A percentile compares a stretch with the other conserved stretches of the same genome.
Conservation (phyloP, 2,797 vertebrate species). For the Bufotes viridis region DNA sequence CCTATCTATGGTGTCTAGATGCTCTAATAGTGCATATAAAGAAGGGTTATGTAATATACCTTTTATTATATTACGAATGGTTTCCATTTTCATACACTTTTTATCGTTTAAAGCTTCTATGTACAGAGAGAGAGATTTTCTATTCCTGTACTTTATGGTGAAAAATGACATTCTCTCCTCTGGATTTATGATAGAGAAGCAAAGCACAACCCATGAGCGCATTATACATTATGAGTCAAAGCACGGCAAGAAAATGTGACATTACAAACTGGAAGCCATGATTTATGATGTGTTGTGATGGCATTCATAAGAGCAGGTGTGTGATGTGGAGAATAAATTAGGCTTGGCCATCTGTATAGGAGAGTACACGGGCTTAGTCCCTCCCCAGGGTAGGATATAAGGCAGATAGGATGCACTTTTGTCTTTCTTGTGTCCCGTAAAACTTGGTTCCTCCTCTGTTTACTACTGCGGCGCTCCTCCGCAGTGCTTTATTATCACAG, state of each 20-base stretch:
- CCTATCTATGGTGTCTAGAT: not conserved
- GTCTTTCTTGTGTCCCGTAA: constrained; percentile 37
- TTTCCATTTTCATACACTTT: not conserved
- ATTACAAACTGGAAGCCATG: constrained; percentile 20
- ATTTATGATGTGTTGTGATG: constrained; percentile 39
- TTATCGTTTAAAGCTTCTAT: not conserved
- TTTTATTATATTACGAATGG: not conserved
- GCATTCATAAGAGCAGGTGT: constrained; percentile 46
- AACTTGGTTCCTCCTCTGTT: constrained; percentile 35
- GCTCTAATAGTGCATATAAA: not conserved
- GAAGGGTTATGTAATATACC: not conserved
- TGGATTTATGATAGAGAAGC: not conserved
- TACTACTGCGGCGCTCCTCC: constrained; percentile 12
- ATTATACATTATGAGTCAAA: constrained; percentile 34
- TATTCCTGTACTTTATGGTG: not conserved
- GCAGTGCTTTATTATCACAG: constrained; percentile 3
- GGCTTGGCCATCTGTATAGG: constrained; percentile 50
- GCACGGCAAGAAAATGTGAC: constrained; percentile 20
- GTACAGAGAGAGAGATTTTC: not conserved
- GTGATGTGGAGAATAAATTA: constrained; percentile 49
- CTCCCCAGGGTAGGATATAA: constrained; percentile 46
- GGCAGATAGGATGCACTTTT: constrained; percentile 32
- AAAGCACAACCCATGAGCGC: not conserved
- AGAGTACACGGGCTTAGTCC: constrained; percentile 16
- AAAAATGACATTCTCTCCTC: not conserved